A percentile compares a stretch with the other conserved stretches of the same genome.
Conservation (phyloP, 2,797 vertebrate genomes). For the Diplodus puntazzo region DNA sequence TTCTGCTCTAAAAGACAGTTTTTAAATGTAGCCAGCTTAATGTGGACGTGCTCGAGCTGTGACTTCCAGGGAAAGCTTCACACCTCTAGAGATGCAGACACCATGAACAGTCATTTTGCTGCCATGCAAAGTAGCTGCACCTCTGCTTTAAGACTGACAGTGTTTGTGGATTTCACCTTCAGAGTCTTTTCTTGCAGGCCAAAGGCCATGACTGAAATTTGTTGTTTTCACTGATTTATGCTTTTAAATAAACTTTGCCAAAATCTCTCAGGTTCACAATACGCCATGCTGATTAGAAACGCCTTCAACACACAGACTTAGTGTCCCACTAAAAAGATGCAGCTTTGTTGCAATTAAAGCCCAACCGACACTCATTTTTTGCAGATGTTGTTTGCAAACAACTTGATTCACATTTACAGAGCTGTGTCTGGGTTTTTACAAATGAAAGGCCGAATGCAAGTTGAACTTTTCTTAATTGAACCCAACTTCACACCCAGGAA, state of each 20-base stretch:
- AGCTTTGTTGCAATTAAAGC: too few species aligned
- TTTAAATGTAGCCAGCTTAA: slow-evolving; percentile 31
- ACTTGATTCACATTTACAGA: not conserved
- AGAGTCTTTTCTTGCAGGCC: too few species aligned
- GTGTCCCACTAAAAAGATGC: too few species aligned
- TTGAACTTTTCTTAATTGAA: not conserved
- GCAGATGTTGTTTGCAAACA: too few species aligned
- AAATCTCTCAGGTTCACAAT: not conserved
- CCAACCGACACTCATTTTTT: too few species aligned
- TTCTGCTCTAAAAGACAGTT: slow-evolving; percentile 3
- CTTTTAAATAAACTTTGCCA: not conserved
- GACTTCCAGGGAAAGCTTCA: slow-evolving; percentile 3
- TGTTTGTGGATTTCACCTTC: not conserved
- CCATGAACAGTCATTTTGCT: not conserved
- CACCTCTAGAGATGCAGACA: not conserved
- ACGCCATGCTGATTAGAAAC: not conserved
- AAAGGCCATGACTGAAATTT: not conserved
- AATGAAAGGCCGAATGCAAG: not conserved
- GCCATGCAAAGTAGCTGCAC: slow-evolving; percentile 28
- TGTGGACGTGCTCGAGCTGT: slow-evolving; percentile 17
- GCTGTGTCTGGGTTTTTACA: not conserved
- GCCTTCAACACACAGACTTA: too few species aligned
- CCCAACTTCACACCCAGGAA: not conserved
- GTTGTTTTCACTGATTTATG: not conserved
- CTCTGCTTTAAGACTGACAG: not conserved